phyloP scores from a whole-genome alignment of 1,140 invertebrate species.

The Pseudomyrmex gracilis region DNA sequence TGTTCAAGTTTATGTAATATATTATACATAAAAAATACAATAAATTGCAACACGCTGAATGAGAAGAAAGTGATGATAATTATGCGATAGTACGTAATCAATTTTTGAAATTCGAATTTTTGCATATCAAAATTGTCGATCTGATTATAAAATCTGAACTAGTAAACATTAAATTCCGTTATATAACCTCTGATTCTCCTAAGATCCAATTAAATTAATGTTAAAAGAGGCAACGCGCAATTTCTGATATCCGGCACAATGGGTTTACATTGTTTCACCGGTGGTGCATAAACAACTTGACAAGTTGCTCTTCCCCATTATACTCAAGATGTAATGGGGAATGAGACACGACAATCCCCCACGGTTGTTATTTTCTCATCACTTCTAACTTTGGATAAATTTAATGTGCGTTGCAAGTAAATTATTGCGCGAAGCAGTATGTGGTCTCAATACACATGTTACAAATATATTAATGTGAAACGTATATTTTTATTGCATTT shows the following conservation, averaged over 20 bases:
- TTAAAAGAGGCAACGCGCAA: neutral
- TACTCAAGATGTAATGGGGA: neutral
- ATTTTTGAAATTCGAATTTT: no score
- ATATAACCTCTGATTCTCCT: no score
- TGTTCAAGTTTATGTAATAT: neutral
- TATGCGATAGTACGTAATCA: neutral
- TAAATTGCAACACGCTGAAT: neutral
- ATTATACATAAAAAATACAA: neutral
- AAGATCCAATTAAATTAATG: neutral
- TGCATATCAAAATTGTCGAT: no score
- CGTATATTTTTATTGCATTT: no score
- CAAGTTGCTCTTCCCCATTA: neutral
- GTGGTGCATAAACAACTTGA: constrained; percentile 17
- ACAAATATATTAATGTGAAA: neutral
- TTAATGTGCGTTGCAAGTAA: constrained; percentile 7
- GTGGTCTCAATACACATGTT: constrained; percentile 28
- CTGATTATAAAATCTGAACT: neutral
- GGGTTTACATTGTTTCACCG: neutral
- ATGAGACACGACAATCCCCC: neutral
- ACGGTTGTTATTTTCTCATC: constrained; percentile 42
- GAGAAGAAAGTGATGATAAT: neutral
- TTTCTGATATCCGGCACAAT: constrained; percentile 3
- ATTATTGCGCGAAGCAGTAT: neutral
- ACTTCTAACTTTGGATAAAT: constrained; percentile 11
- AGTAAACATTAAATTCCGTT: no score